Conservation (phyloP, 1,140 invertebrate genomes). For the Micrasema longulum region DNA sequence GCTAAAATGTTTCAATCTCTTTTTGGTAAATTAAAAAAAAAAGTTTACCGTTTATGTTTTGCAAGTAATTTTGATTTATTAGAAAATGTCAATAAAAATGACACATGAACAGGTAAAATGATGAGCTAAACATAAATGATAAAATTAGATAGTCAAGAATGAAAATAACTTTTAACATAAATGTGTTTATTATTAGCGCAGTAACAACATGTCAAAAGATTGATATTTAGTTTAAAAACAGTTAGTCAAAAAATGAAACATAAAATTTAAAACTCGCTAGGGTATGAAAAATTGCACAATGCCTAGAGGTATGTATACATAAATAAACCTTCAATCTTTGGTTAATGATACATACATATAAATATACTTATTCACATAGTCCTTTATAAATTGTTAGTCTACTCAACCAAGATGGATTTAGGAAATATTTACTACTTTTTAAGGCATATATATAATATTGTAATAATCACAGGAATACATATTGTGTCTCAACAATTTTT, state of each 20-base stretch:
- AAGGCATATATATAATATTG: constrained; percentile 29
- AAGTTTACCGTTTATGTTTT: background rate
- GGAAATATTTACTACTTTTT: constrained; percentile 15
- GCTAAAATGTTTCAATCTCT: background rate
- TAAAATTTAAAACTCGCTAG: background rate
- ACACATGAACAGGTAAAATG: too few species aligned
- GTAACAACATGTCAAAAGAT: too few species aligned
- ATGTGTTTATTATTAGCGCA: too few species aligned
- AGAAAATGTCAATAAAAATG: constrained; percentile 8
- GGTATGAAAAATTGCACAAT: constrained; percentile 7
- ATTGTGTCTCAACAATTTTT: background rate
- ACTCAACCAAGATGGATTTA: constrained; percentile 6
- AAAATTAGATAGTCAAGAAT: too few species aligned
- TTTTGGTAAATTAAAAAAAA: background rate
- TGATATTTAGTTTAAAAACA: background rate
- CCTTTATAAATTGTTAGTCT: constrained; percentile 20
- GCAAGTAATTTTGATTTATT: too few species aligned
- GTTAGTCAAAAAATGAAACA: background rate
- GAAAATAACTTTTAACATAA: too few species aligned
- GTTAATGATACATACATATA: constrained; percentile 1
- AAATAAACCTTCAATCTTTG: constrained; percentile 17
- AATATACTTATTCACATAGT: too few species aligned
- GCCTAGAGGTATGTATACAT: background rate
- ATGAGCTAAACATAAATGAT: too few species aligned
- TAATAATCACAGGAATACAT: constrained; percentile 35